Conservation (phyloP, 37 sponge, comb jelly and placozoan genomes). For the Lycopodina hypogea region DNA sequence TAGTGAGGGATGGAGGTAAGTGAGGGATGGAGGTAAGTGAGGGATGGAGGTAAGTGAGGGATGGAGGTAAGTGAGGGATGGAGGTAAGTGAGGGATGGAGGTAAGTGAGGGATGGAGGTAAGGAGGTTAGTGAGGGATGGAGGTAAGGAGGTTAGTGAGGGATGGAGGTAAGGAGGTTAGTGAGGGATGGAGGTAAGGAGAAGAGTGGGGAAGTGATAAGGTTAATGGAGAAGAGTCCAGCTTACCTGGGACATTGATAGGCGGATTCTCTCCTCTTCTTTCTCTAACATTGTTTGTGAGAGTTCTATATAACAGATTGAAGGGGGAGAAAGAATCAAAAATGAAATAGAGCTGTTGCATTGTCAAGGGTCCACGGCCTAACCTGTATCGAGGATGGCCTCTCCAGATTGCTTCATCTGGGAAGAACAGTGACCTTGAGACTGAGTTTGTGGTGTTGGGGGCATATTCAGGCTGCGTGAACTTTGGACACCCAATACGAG, state of each 20-base stretch:
- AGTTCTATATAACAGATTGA: constrained; percentile 43
- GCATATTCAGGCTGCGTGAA: constrained; percentile 74
- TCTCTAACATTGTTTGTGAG: constrained; percentile 84
- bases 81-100: too few relatives aligned
- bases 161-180: not conserved
- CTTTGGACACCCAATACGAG: constrained; percentile 69
- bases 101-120: not conserved
- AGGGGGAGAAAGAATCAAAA: constrained; percentile 28
- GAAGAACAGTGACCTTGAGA: constrained; percentile 81
- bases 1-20: too few relatives aligned
- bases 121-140: not conserved
- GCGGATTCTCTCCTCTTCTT: constrained; percentile 82
- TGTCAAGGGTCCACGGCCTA: too few relatives aligned
- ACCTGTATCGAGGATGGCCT: constrained; percentile 85
- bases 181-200: not conserved
- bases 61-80: not conserved
- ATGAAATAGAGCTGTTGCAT: constrained; percentile 12
- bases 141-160: not conserved
- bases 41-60: not conserved
- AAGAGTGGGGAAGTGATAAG: not conserved
- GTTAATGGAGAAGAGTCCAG: not conserved
- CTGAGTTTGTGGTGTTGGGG: constrained; percentile 44
- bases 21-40: not conserved
- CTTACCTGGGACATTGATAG: constrained; percentile 87
- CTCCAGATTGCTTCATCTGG: constrained; percentile 88